Evolutionary conservation across 2,113 vertebrate species (phyloP).

Genomic region (Strigops habroptila): DNA sequence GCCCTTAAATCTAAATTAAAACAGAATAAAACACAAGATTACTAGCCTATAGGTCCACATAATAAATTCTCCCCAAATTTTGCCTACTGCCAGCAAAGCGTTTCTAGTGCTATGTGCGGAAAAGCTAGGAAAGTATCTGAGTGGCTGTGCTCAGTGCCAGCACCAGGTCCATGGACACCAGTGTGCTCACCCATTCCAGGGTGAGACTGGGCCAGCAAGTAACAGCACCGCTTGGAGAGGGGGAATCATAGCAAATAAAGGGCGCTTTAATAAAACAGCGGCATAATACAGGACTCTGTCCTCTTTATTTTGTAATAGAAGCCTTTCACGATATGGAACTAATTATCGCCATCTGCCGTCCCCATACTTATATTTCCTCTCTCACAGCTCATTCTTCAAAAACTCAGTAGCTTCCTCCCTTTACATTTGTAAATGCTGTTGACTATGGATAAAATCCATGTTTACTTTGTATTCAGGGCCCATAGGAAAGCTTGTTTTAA

Average conservation of each 20-base stretch:
- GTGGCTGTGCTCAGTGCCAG: rapidly evolving
- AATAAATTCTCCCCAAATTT: not conserved
- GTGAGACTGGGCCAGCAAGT: not conserved
- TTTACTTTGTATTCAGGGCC: conserved; percentile 93
- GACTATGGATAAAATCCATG: conserved; percentile 96
- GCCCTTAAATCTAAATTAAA: not conserved
- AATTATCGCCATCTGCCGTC: conserved; percentile 92
- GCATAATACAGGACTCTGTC: conserved; percentile 46
- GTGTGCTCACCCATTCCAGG: not conserved
- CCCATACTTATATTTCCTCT: conserved; percentile 87
- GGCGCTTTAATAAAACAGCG: conserved; percentile 58
- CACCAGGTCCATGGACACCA: rapidly evolving
- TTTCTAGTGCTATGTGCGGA: rapidly evolving
- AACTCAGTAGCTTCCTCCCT: conserved; percentile 98
- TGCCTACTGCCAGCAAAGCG: not conserved
- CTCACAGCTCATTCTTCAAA: conserved; percentile 92
- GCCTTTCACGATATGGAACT: conserved; percentile 80
- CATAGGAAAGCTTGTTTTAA: conserved; percentile 87
- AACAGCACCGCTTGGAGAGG: not conserved
- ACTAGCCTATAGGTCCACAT: not conserved
- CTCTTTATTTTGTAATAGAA: conserved; percentile 58
- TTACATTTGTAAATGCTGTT: conserved; percentile 97
- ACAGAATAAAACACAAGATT: not conserved
- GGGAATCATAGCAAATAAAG: conserved; percentile 8
- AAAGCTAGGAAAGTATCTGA: not conserved